A percentile compares a stretch with the other conserved stretches of the same genome.
These are phyloP conservation scores for Phalacrocorax aristotelis DNA, from an alignment of 2,113 vertebrate species.

Conservation along the genomic window DNA sequence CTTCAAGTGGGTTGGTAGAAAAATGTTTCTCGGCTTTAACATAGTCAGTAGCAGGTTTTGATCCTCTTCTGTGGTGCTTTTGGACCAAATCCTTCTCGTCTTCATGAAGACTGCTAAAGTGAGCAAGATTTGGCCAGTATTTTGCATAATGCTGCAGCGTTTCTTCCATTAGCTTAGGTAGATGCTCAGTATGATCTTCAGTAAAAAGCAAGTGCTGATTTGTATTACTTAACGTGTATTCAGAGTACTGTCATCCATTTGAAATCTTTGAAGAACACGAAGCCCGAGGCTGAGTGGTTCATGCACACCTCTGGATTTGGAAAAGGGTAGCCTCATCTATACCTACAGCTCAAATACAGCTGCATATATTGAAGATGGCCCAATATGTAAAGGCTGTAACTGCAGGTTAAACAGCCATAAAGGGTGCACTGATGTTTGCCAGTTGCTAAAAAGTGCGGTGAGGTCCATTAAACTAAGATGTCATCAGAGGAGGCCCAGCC, in stretches of 20 bases:
- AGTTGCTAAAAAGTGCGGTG: neutral
- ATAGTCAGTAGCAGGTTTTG: constrained; percentile 16
- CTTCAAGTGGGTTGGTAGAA: constrained; percentile 17
- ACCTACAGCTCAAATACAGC: neutral
- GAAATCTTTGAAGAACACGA: neutral
- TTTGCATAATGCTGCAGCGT: neutral
- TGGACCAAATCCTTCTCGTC: constrained; percentile 22
- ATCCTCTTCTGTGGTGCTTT: constrained; percentile 13
- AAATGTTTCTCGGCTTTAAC: neutral
- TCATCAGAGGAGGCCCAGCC: neutral
- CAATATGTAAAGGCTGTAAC: neutral
- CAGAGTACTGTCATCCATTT: neutral
- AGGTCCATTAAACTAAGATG: neutral
- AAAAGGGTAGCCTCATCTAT: neutral
- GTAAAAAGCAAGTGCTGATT: neutral
- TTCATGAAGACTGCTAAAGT: neutral
- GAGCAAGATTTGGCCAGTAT: neutral
- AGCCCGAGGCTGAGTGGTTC: neutral
- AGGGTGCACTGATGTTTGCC: neutral
- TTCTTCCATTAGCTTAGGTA: neutral
- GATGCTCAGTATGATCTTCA: neutral
- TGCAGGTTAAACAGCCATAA: neutral
- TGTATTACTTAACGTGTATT: neutral
- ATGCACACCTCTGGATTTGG: constrained; percentile 12
- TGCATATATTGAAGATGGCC: neutral